Percentiles rank a stretch among this genome's conserved stretches.
These are phyloP conservation scores for Herpetotheres cachinnans DNA, from an alignment of 2,113 vertebrate species.

Conservation along the genomic window DNA sequence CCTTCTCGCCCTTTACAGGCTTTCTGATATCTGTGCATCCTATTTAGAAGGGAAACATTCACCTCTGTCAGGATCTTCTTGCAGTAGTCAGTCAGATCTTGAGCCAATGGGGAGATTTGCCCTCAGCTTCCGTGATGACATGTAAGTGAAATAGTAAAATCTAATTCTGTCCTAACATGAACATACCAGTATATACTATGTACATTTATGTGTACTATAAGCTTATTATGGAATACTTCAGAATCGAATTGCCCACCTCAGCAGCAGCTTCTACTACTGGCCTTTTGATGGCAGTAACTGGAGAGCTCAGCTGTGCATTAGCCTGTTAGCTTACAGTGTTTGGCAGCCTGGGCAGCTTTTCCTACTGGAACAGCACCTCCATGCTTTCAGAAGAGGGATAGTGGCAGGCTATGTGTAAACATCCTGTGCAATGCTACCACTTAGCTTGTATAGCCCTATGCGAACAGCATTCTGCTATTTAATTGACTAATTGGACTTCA, in stretches of 20 bases:
- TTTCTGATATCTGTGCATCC: slow-evolving; percentile 75
- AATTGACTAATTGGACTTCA: background rate
- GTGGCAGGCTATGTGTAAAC: background rate
- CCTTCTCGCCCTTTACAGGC: slow-evolving; percentile 61
- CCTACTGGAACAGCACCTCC: background rate
- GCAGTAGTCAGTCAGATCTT: slow-evolving; percentile 34
- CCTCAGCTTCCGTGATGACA: slow-evolving; percentile 82
- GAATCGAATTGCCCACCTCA: background rate
- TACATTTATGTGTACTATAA: background rate
- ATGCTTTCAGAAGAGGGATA: background rate
- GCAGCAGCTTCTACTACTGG: background rate
- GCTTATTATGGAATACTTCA: background rate
- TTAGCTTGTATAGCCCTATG: background rate
- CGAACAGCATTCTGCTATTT: background rate
- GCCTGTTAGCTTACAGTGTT: background rate
- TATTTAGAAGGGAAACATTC: slow-evolving; percentile 78
- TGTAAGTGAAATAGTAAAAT: slow-evolving; percentile 76
- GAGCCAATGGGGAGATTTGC: slow-evolving; percentile 73
- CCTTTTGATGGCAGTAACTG: background rate
- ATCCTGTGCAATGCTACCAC: background rate
- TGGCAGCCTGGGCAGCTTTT: background rate
- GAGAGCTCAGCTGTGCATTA: background rate
- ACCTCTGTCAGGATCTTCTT: background rate
- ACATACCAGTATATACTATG: too few relatives aligned
- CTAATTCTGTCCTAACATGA: background rate